phyloP scores from a whole-genome alignment of 2,797 vertebrate species.

The Lepilemur ruficaudatus region DNA sequence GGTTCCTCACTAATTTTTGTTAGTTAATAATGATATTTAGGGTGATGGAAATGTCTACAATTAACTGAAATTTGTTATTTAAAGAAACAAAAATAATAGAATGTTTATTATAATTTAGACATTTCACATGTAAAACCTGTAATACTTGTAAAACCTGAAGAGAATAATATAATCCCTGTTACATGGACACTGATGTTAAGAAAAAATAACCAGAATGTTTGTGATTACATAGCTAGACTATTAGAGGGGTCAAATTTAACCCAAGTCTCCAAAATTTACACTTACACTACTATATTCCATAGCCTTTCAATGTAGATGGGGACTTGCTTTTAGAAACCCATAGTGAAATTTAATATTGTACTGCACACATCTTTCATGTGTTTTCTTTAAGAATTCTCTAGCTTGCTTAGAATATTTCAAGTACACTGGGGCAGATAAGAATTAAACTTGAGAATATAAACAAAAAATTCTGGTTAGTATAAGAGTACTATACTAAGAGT shows the following conservation, averaged over 20 bases:
- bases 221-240: not conserved
- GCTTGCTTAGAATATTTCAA: slow-evolving; percentile 2
- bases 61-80: not conserved
- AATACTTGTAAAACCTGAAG: not conserved
- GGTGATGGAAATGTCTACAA: not conserved
- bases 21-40: not conserved
- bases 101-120: not conserved
- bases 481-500: not conserved
- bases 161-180: not conserved
- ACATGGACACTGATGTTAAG: not conserved
- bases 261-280: not conserved
- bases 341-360: slow-evolving; percentile 1
- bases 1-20: not conserved
- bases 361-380: not conserved
- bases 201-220: not conserved
- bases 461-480: not conserved
- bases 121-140: not conserved
- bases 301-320: not conserved
- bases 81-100: not conserved
- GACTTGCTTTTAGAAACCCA: not conserved
- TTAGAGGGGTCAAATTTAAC: not conserved
- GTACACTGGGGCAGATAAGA: not conserved
- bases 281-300: not conserved
- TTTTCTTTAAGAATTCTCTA: slow-evolving; percentile 20
- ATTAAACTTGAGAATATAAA: slow-evolving; percentile 14